phyloP scores from a whole-genome alignment of 2,797 vertebrate genomes.

The Myotis myotis region DNA sequence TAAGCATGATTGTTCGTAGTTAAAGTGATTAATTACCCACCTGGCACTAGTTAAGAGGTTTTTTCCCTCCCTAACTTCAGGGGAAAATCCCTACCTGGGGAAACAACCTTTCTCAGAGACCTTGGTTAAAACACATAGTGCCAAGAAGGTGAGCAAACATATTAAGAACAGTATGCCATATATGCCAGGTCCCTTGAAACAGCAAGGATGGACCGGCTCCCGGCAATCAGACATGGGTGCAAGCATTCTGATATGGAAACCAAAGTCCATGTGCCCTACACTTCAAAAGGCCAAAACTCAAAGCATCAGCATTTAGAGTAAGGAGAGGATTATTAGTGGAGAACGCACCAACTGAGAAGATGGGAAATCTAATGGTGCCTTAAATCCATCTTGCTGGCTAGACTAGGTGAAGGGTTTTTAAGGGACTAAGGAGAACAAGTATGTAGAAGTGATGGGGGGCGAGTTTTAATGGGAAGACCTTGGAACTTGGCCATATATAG shows the following conservation, averaged over 20 bases:
- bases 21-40: too few species aligned
- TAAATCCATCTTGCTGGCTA: not conserved
- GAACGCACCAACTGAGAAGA: not conserved
- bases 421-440: not conserved
- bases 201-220: too few species aligned
- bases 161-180: too few species aligned
- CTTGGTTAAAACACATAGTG: too few species aligned
- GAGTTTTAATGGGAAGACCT: not conserved
- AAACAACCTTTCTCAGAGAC: too few species aligned
- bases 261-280: not conserved
- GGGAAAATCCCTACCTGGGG: too few species aligned
- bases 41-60: too few species aligned
- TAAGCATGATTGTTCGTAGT: too few species aligned
- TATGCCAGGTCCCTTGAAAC: too few species aligned
- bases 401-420: not conserved
- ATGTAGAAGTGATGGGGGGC: not conserved
- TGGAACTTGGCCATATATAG: not conserved
- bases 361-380: not conserved
- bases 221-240: not conserved
- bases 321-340: not conserved
- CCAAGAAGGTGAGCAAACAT: too few species aligned
- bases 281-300: not conserved
- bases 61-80: too few species aligned
- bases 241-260: not conserved
- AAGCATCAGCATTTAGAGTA: not conserved